These are phyloP conservation scores for Girardinus metallicus DNA, from an alignment of 2,797 vertebrate species.

Conservation along the genomic window DNA sequence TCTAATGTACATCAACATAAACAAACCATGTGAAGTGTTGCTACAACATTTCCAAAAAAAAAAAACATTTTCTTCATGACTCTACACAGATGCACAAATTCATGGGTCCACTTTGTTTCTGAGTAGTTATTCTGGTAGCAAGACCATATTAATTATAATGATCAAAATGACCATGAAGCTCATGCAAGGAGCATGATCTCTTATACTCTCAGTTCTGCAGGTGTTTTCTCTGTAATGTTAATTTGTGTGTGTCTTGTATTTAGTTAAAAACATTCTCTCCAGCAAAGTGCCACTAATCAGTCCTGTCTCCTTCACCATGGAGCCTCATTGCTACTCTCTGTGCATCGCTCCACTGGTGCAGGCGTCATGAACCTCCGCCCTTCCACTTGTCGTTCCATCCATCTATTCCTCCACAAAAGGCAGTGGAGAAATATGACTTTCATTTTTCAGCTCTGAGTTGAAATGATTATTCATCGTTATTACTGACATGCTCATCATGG, in stretches of 20 bases:
- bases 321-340: slow-evolving; percentile 7
- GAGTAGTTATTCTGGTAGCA: not conserved
- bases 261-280: not conserved
- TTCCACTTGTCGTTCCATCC: slow-evolving; percentile 24
- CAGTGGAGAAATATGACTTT: not conserved
- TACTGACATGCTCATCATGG: slow-evolving; percentile 36
- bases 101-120: not conserved
- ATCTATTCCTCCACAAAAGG: slow-evolving; percentile 16
- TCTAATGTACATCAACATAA: not conserved
- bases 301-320: slow-evolving; percentile 28
- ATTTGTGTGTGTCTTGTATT: slow-evolving; percentile 21
- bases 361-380: slow-evolving; percentile 12
- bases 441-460: slow-evolving; percentile 22
- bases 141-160: not conserved
- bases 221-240: slow-evolving; percentile 21
- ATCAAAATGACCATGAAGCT: not conserved
- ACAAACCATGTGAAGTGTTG: not conserved
- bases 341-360: not conserved
- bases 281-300: slow-evolving; percentile 36
- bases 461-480: slow-evolving; percentile 53
- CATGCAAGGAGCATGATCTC: not conserved
- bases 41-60: not conserved
- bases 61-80: not conserved
- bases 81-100: not conserved
- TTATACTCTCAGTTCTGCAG: not conserved